These are phyloP conservation scores for Salvelinus namaycush DNA, from an alignment of 2,113 vertebrate species.

Conservation along the genomic window DNA sequence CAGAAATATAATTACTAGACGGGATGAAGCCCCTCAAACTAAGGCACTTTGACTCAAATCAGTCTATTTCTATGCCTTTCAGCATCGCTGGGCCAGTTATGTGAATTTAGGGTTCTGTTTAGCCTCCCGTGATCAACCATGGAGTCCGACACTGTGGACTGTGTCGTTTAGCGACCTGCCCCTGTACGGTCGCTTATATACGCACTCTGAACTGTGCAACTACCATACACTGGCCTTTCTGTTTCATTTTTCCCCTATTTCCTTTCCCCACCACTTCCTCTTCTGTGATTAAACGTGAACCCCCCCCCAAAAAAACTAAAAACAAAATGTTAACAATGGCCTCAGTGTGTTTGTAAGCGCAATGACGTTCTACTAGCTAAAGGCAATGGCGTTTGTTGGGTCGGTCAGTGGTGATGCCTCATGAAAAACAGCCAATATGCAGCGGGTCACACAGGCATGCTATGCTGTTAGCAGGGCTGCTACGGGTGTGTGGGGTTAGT, in stretches of 20 bases:
- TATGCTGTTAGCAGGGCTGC: neutral
- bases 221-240: conserved; percentile 50
- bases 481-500: too few species aligned
- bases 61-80: neutral
- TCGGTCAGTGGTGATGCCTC: neutral
- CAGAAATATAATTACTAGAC: neutral
- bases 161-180: neutral
- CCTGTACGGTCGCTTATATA: neutral
- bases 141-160: conserved; percentile 46
- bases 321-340: conserved; percentile 57
- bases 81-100: neutral
- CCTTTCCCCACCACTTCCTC: conserved; percentile 41
- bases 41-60: neutral
- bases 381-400: neutral
- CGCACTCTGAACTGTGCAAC: conserved; percentile 33
- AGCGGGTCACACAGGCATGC: neutral
- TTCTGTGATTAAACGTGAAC: conserved; percentile 58
- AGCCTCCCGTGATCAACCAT: conserved; percentile 51
- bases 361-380: conserved; percentile 28
- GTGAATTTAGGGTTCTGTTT: conserved; percentile 54
- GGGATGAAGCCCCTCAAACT: neutral
- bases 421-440: neutral
- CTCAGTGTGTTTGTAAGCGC: conserved; percentile 33
- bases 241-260: conserved; percentile 43
- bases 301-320: conserved; percentile 49